These are phyloP conservation scores for Gymnobelideus leadbeateri DNA, from an alignment of 2,113 vertebrate species.

Conservation along the genomic window DNA sequence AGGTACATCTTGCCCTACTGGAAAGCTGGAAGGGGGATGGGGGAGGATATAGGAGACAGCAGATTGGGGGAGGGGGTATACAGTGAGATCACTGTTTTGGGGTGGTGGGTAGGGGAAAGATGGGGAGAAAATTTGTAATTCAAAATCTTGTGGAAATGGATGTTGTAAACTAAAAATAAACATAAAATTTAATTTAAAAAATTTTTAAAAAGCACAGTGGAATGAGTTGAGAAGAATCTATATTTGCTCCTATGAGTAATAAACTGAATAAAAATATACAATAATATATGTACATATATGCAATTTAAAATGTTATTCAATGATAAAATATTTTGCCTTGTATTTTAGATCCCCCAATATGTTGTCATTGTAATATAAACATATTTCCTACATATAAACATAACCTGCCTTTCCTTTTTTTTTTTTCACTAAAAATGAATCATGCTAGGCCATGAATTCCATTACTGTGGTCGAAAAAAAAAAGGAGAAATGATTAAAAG, in stretches of 20 bases:
- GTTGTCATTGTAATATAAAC: slow-evolving; percentile 15
- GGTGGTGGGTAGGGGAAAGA: too few relatives aligned
- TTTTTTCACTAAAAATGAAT: slow-evolving; percentile 4
- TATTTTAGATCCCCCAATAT: not conserved
- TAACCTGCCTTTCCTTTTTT: not conserved
- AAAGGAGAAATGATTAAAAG: not conserved
- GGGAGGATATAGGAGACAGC: too few relatives aligned
- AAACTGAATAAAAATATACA: not conserved
- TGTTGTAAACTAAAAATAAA: too few relatives aligned
- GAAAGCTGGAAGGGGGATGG: too few relatives aligned
- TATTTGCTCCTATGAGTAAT: not conserved
- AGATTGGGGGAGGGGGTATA: too few relatives aligned
- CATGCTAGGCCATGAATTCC: not conserved
- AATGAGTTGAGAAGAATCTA: not conserved
- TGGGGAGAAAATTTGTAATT: too few relatives aligned
- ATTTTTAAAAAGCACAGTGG: too few relatives aligned
- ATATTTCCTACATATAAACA: slow-evolving; percentile 10
- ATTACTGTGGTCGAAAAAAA: not conserved
- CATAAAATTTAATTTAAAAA: too few relatives aligned
- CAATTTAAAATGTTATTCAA: slow-evolving; percentile 24
- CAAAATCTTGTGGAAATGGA: too few relatives aligned
- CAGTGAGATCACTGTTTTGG: too few relatives aligned
- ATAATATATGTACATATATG: not conserved
- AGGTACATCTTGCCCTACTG: too few relatives aligned
- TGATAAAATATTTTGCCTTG: not conserved